Evolutionary conservation across 2,797 vertebrate species (phyloP), one percentile per base, ranked within the genome.

Genomic region (Apogon hyalosoma): DNA sequence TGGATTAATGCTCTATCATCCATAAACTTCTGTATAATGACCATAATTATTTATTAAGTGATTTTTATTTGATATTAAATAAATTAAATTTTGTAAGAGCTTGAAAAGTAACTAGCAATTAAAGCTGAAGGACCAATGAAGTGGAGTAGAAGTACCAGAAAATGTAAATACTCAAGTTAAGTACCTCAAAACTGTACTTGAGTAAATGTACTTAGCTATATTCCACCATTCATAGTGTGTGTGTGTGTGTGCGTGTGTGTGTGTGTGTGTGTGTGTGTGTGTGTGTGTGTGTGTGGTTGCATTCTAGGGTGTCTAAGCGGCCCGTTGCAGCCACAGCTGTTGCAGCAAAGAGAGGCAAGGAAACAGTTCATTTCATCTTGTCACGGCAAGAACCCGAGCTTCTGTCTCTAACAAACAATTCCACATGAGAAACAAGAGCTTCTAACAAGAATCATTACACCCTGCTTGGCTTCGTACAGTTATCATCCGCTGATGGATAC

Each of bases 371-470:
- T 54, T 81, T 75, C 66, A 76, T 73, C 62, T 83, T 7, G 45
- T 76, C 50, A 73, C 45, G 43, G 71, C 50, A 51, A 76, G 82
- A 55, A 41, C 40, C 21, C 7, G 2, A 65, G 77, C 72, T 54
- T 66, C 62, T 60, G 73, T 67, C 24, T 63, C 76, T 50, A 57
- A 80, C 77, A 77, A 83, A 82, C 75, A 63, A 73, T 65, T 85
- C 68, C 73, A 73, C 65, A 70, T 54, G 16, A 77, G 58, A 65
- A 83, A 81, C 64, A 67, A 88, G 68, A 78, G 66, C 55, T 66
- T 75, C 59, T 74, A 90, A 86, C 78, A 46, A 83, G 78, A 76
- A 63, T 70, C 63, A 69, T 54, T 52, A 63, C 46, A 64, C 11
- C 11, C 54, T 52, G 52, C 64, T 41, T 62, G 21, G 0, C 10